A percentile compares a stretch with the other conserved stretches of the same genome.
phyloP scores from a whole-genome alignment of 2,797 vertebrate genomes.

The Melanotaenia trifasciata region DNA sequence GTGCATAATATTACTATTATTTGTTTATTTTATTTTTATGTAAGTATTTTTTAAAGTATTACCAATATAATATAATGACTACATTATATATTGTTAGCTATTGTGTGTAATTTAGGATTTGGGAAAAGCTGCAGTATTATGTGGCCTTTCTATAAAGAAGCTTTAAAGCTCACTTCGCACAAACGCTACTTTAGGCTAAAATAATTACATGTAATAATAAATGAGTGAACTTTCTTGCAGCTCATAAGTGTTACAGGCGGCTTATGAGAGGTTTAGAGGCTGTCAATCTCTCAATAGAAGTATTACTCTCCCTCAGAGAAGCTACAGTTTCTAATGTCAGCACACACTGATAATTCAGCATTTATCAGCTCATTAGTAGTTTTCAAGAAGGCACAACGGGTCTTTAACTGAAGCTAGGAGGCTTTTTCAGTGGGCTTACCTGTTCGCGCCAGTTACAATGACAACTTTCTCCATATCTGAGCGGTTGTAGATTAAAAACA shows the following conservation, averaged over 20 bases:
- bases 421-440: conserved; percentile 73
- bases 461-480: conserved; percentile 82
- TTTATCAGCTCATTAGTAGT: too few relatives aligned
- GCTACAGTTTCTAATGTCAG: background rate
- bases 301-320: background rate
- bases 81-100: background rate
- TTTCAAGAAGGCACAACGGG: too few relatives aligned
- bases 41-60: background rate
- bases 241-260: background rate
- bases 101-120: too few relatives aligned
- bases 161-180: too few relatives aligned
- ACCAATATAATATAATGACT: background rate
- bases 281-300: background rate
- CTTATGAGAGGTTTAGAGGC: conserved; percentile 1
- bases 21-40: background rate
- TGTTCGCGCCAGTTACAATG: conserved; percentile 91
- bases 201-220: background rate
- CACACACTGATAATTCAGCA: too few relatives aligned
- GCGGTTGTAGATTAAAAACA: background rate
- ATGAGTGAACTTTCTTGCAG: background rate
- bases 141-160: too few relatives aligned
- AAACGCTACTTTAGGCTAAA: too few relatives aligned
- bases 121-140: too few relatives aligned
- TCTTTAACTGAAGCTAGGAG: background rate
- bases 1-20: too few relatives aligned